These are phyloP conservation scores for Cheilosia vulpina DNA, from an alignment of 2,888 invertebrate genomes.

Conservation along the genomic window DNA sequence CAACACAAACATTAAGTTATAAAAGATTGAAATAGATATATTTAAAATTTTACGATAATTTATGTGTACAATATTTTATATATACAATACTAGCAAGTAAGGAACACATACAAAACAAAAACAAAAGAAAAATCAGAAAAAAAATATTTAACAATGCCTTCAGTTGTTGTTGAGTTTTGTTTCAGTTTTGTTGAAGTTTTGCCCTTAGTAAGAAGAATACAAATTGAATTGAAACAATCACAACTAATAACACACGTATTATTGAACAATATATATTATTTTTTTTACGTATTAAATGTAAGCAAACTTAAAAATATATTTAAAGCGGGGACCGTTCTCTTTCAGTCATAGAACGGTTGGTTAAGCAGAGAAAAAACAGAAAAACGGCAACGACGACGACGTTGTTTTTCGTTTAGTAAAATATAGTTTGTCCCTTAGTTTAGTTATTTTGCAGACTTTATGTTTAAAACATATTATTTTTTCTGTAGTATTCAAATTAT, in stretches of 20 bases:
- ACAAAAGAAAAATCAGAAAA: conserved; percentile 28
- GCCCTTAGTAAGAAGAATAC: conserved; percentile 17
- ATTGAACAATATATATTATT: conserved; percentile 39
- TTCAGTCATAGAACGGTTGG: conserved; percentile 45
- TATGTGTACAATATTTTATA: conserved; percentile 61
- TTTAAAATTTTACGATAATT: conserved; percentile 46
- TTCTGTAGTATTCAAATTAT: conserved; percentile 27
- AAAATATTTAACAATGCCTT: conserved; percentile 60
- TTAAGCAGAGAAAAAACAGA: conserved; percentile 26
- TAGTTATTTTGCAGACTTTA: conserved; percentile 3
- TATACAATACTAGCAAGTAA: conserved; percentile 17
- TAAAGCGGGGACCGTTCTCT: conserved; percentile 14
- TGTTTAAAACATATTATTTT: not conserved
- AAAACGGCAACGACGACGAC: conserved; percentile 57
- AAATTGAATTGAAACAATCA: conserved; percentile 56
- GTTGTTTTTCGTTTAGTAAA: conserved; percentile 71
- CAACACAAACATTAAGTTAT: conserved; percentile 48
- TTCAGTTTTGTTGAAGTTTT: conserved; percentile 44
- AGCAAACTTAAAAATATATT: conserved; percentile 49
- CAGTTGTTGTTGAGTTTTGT: conserved; percentile 50
- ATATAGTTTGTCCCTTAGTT: conserved; percentile 30
- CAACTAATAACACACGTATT: conserved; percentile 63
- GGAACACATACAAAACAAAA: not conserved
- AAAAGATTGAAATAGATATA: conserved; percentile 37
- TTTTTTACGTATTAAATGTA: conserved; percentile 27